These are phyloP conservation scores for Chymomyza fuscimana DNA, from an alignment of 2,888 invertebrate genomes.

Conservation along the genomic window DNA sequence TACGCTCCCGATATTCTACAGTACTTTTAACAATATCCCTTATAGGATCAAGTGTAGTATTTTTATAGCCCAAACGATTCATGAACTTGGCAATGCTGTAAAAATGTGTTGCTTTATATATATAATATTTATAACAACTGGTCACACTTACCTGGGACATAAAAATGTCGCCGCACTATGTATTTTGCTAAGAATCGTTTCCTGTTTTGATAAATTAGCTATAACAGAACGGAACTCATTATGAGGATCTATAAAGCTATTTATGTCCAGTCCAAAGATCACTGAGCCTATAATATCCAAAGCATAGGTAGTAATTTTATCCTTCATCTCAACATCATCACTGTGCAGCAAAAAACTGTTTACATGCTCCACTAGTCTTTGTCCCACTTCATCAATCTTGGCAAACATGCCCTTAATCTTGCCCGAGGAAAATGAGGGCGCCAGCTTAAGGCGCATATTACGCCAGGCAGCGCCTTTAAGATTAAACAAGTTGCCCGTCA, in stretches of 20 bases:
- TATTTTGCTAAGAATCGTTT: constrained; percentile 15
- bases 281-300: constrained; percentile 78
- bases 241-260: constrained; percentile 66
- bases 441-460: constrained; percentile 82
- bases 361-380: constrained; percentile 80
- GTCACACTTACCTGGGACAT: constrained; percentile 56
- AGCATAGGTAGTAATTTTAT: constrained; percentile 66
- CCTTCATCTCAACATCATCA: constrained; percentile 79
- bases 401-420: constrained; percentile 84
- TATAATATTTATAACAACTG: background rate
- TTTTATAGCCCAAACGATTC: constrained; percentile 20
- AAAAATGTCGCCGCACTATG: constrained; percentile 44
- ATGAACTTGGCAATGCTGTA: constrained; percentile 41
- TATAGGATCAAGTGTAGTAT: constrained; percentile 66
- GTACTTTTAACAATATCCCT: constrained; percentile 74
- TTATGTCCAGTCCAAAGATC: constrained; percentile 77
- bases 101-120: background rate
- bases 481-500: constrained; percentile 81
- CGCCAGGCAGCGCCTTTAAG: constrained; percentile 82
- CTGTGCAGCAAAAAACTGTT: constrained; percentile 65
- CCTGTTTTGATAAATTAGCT: constrained; percentile 28
- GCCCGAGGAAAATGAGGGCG: constrained; percentile 84
- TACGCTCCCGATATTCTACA: constrained; percentile 76
- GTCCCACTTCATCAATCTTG: constrained; percentile 81
- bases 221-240: constrained; percentile 63